Evolutionary conservation across 1,140 invertebrate genomes (phyloP).

Genomic region (Argopecten irradians): DNA sequence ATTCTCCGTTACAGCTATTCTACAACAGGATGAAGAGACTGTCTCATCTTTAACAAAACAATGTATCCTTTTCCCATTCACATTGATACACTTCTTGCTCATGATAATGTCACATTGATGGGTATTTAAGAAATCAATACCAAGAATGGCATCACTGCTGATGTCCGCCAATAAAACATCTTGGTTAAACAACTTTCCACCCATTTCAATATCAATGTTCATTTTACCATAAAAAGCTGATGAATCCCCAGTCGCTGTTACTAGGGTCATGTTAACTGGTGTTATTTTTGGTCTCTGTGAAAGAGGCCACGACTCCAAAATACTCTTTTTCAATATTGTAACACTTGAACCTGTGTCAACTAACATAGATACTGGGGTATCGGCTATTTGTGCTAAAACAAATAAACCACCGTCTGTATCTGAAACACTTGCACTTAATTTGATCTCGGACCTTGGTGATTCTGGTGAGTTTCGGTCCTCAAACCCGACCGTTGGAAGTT

Average conservation of each 20-base stretch:
- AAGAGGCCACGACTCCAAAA: not conserved
- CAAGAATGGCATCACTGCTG: slow-evolving; percentile 29
- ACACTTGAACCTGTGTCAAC: slow-evolving; percentile 45
- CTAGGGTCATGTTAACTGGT: slow-evolving; percentile 35
- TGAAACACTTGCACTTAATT: no score
- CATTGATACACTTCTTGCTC: not conserved
- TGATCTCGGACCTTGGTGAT: no score
- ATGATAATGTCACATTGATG: not conserved
- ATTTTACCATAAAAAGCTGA: slow-evolving; percentile 40
- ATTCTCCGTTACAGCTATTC: slow-evolving; percentile 29
- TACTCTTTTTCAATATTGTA: slow-evolving; percentile 29
- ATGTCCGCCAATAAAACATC: slow-evolving; percentile 31
- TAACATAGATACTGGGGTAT: slow-evolving; percentile 7
- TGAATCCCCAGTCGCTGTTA: slow-evolving; percentile 50
- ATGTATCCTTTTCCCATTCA: slow-evolving; percentile 15
- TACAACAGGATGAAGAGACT: slow-evolving; percentile 1
- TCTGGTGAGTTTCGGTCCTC: not conserved
- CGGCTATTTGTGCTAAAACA: not conserved
- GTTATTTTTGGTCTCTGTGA: not conserved
- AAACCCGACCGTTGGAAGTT: slow-evolving; percentile 3
- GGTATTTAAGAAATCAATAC: slow-evolving; percentile 26
- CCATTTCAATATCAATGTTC: not conserved
- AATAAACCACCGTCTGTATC: no score
- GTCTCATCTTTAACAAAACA: slow-evolving; percentile 29
- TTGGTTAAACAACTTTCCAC: not conserved